Evolutionary conservation across 2,797 vertebrate species (phyloP).

Genomic region (Esox lucius): DNA sequence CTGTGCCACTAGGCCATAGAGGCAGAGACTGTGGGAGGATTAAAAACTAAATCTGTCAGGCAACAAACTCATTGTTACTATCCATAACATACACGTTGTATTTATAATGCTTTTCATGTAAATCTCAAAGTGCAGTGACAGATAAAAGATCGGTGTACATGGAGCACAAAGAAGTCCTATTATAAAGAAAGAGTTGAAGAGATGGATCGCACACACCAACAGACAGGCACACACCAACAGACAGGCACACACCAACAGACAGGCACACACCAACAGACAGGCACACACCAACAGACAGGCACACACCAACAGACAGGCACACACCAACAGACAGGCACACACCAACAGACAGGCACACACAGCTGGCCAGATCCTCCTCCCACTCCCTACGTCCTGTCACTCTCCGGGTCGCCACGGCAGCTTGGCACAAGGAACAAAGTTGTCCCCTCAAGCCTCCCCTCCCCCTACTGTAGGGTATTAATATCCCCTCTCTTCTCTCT

Average conservation of each 20-base stretch:
- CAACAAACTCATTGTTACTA: not conserved
- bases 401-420: slow-evolving; percentile 56
- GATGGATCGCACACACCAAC: not conserved
- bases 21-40: not conserved
- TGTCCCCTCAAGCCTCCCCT: slow-evolving; percentile 44
- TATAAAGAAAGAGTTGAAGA: not conserved
- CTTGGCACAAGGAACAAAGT: slow-evolving; percentile 50
- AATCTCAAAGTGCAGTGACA: not conserved
- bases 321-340: slow-evolving; percentile 19
- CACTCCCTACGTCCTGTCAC: slow-evolving; percentile 36
- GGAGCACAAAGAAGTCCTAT: not conserved
- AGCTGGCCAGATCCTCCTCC: slow-evolving; percentile 40
- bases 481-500: slow-evolving; percentile 58
- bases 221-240: slow-evolving; percentile 21
- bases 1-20: not conserved
- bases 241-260: slow-evolving; percentile 27
- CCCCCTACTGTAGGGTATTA: slow-evolving; percentile 62
- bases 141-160: not conserved
- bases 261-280: slow-evolving; percentile 28
- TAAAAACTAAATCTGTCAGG: not conserved
- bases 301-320: not conserved
- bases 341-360: slow-evolving; percentile 26
- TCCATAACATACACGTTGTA: not conserved
- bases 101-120: not conserved
- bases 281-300: slow-evolving; percentile 27